Evolutionary conservation across 2,888 invertebrate species (phyloP).

Genomic region (Mesorhabditis sp.): DNA sequence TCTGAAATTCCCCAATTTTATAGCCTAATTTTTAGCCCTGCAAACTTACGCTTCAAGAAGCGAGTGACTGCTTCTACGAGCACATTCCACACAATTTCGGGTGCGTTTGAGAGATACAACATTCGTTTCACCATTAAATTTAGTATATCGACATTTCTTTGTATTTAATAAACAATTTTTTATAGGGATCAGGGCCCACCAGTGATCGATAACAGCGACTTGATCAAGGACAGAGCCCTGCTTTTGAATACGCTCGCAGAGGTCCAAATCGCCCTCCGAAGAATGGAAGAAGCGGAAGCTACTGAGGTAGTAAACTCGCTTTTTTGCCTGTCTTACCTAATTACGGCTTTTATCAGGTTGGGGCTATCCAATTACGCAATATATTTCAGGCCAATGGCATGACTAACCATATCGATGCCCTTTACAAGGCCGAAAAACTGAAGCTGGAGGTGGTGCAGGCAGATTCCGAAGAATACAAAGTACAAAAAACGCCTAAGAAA

Average conservation of each 20-base stretch:
- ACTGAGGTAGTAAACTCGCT: not conserved
- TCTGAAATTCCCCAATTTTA: not conserved
- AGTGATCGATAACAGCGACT: not conserved
- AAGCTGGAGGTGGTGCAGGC: not conserved
- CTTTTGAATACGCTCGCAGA: conserved; percentile 2
- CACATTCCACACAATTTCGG: not conserved
- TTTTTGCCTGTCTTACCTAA: not conserved
- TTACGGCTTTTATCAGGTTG: not conserved
- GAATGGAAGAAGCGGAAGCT: not conserved
- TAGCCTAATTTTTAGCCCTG: not conserved
- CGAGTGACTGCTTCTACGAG: not conserved
- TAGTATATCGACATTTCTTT: too few species aligned
- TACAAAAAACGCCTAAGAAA: not conserved
- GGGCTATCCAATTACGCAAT: too few species aligned
- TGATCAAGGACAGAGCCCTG: not conserved
- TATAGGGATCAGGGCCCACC: not conserved
- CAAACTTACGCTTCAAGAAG: not conserved
- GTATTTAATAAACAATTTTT: too few species aligned
- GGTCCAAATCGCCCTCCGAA: not conserved
- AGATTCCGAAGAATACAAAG: not conserved
- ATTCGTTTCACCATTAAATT: too few species aligned
- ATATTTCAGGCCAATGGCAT: not conserved
- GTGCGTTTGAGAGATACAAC: not conserved
- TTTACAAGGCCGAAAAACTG: not conserved
- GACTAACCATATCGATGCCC: not conserved